phyloP scores from a whole-genome alignment of 2,113 vertebrate genomes.

The Spheniscus mendiculus region DNA sequence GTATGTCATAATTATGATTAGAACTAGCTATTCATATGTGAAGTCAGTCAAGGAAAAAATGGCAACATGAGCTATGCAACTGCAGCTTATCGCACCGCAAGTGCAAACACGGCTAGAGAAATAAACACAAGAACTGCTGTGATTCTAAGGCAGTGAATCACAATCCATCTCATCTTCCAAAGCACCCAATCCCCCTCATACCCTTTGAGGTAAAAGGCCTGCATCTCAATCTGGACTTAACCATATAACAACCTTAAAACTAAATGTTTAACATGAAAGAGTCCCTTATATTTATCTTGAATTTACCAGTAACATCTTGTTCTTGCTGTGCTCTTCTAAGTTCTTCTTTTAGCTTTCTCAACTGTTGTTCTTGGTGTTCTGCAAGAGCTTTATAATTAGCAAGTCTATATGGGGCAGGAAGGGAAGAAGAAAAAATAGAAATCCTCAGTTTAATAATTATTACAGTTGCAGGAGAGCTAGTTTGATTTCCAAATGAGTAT shows the following conservation, averaged over 20 bases:
- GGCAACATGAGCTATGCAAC: neutral
- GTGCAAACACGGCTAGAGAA: neutral
- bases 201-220: neutral
- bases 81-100: neutral
- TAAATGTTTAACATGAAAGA: neutral
- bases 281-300: neutral
- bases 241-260: neutral
- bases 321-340: slow-evolving; percentile 80
- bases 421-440: neutral
- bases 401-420: slow-evolving; percentile 54
- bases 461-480: neutral
- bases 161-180: neutral
- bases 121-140: neutral
- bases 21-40: neutral
- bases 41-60: neutral
- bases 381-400: slow-evolving; percentile 71
- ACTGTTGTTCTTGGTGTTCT: slow-evolving; percentile 76
- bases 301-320: slow-evolving; percentile 83
- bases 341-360: slow-evolving; percentile 82
- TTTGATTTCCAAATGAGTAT: neutral
- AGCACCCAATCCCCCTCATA: neutral
- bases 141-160: neutral
- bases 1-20: neutral
- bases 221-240: neutral
- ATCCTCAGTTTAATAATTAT: neutral